A percentile compares a stretch with the other conserved stretches of the same genome.
These are phyloP conservation scores for Cathartes aura DNA, from an alignment of 2,113 vertebrate species.

Conservation along the genomic window DNA sequence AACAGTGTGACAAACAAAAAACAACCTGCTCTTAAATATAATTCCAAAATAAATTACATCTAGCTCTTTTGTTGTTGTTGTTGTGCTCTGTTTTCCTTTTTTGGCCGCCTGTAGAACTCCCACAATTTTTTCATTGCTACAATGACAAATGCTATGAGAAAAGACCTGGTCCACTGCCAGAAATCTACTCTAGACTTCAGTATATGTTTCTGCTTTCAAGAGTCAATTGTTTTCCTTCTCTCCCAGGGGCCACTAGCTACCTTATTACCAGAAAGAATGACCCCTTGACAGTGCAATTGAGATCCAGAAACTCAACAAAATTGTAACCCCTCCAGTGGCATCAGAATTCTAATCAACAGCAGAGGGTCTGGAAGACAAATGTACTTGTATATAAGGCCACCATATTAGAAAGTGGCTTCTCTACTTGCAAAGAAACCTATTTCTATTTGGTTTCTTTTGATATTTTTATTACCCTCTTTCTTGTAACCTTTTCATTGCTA, in stretches of 20 bases:
- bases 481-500: constrained; percentile 56
- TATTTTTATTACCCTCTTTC: constrained; percentile 64
- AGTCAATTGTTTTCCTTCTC: constrained; percentile 70
- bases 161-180: constrained; percentile 66
- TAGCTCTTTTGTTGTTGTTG: neutral
- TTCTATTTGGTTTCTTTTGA: constrained; percentile 53
- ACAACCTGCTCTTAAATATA: constrained; percentile 56
- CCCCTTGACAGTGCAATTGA: constrained; percentile 64
- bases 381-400: constrained; percentile 51
- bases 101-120: constrained; percentile 8
- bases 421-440: constrained; percentile 57
- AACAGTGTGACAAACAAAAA: constrained; percentile 61
- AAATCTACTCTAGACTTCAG: constrained; percentile 60
- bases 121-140: constrained; percentile 58
- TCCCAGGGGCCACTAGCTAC: constrained; percentile 71
- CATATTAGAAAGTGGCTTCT: constrained; percentile 54
- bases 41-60: constrained; percentile 51
- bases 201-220: constrained; percentile 66
- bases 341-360: constrained; percentile 70
- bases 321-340: constrained; percentile 66
- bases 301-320: constrained; percentile 73
- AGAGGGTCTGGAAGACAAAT: constrained; percentile 73
- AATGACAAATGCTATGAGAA: constrained; percentile 65
- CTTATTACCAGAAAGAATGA: constrained; percentile 77
- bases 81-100: constrained; percentile 46